phyloP scores from a whole-genome alignment of 1,140 invertebrate genomes.

The Macrotrachela quadricornifera region DNA sequence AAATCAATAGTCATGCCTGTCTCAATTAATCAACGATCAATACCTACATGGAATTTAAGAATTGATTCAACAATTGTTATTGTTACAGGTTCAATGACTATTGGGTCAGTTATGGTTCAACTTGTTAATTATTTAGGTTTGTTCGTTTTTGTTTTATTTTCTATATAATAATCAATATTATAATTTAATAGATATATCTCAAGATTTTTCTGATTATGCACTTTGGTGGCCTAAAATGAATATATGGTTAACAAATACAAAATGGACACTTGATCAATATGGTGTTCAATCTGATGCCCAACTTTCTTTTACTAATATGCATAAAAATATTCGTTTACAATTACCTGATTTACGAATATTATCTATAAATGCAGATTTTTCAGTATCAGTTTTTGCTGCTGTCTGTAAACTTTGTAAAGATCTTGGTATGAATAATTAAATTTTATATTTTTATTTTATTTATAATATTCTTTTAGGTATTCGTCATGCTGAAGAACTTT shows the following conservation, averaged over 20 bases:
- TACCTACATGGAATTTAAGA: too few relatives aligned
- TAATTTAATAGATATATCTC: too few relatives aligned
- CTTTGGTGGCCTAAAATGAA: constrained; percentile 94
- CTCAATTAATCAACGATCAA: too few relatives aligned
- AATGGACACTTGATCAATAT: constrained; percentile 85
- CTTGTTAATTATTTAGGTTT: too few relatives aligned
- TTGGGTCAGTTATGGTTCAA: too few relatives aligned
- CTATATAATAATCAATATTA: too few relatives aligned
- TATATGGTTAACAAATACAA: constrained; percentile 71
- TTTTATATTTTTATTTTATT: too few relatives aligned
- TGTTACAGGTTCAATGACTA: too few relatives aligned
- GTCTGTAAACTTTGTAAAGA: constrained; percentile 85
- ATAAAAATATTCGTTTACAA: constrained; percentile 67
- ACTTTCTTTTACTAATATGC: constrained; percentile 93
- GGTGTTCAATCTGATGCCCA: constrained; percentile 82
- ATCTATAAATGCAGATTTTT: constrained; percentile 82
- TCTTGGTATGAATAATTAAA: constrained; percentile 28
- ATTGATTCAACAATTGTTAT: too few relatives aligned
- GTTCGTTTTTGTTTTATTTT: too few relatives aligned
- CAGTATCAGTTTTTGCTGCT: constrained; percentile 77
- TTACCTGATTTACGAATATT: constrained; percentile 77
- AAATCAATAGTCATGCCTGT: too few relatives aligned
- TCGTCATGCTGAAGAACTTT: constrained; percentile 85
- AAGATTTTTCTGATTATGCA: constrained; percentile 93
- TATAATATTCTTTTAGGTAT: constrained; percentile 37